Percentiles rank a stretch among this genome's conserved stretches.
phyloP scores from a whole-genome alignment of 1,140 invertebrate species.

The Lordiphosa clarofinis region DNA sequence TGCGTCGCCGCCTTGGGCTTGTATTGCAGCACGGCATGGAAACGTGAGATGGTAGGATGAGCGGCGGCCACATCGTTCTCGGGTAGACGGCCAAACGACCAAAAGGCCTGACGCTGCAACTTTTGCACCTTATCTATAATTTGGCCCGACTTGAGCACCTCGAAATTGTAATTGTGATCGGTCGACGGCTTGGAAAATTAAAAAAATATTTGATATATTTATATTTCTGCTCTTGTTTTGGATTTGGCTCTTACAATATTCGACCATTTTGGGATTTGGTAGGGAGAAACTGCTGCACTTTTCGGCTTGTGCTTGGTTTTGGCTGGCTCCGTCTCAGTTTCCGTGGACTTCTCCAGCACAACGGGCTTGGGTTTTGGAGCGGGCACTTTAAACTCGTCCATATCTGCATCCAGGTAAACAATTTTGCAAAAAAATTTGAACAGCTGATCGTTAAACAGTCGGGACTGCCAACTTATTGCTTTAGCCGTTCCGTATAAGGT shows the following conservation, averaged over 20 bases:
- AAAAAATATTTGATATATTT: not conserved
- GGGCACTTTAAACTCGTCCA: conserved; percentile 75
- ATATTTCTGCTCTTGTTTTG: not conserved
- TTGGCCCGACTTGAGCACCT: conserved; percentile 90
- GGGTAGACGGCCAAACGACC: conserved; percentile 91
- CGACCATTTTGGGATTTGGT: conserved; percentile 89
- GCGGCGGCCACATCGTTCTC: conserved; percentile 92
- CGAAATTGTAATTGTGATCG: conserved; percentile 82
- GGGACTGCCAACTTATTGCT: too few species aligned
- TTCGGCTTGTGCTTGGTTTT: not conserved
- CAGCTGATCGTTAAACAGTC: conserved; percentile 24
- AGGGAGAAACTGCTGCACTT: conserved; percentile 79
- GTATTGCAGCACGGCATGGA: conserved; percentile 75
- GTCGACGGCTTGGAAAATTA: conserved; percentile 78
- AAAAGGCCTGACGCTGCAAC: conserved; percentile 85
- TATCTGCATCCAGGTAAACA: conserved; percentile 42
- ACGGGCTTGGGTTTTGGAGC: conserved; percentile 32
- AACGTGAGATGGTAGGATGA: conserved; percentile 92
- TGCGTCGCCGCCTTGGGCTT: conserved; percentile 44
- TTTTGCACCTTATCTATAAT: conserved; percentile 87
- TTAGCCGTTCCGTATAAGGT: too few species aligned
- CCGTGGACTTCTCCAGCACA: conserved; percentile 27
- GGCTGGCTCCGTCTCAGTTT: conserved; percentile 11
- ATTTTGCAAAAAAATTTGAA: conserved; percentile 4
- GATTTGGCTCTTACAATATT: not conserved